Base-by-base conservation (phyloP, 2,113 vertebrate species). In the Poecilia latipinna region DNA sequence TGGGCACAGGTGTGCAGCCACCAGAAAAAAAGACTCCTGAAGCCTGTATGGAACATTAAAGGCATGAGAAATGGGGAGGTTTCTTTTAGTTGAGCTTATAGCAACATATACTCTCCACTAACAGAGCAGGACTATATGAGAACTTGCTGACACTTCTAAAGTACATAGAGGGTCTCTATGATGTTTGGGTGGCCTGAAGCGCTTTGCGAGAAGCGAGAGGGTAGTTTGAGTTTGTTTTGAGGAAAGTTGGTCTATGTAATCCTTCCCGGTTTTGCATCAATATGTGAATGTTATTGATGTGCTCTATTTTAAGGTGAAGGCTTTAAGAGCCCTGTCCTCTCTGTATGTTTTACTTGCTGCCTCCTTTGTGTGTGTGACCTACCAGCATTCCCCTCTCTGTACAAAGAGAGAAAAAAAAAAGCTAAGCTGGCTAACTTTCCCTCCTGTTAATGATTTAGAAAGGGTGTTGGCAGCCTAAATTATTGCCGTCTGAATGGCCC, bases 241-340 rank as follows among this genome's bases (percentile, higher is more conserved):
- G 86, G 78, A 88, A 86, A 88, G 74, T 80, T 65, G 88, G 84
- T 76, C 74, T 85, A 75, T 77, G 82, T 88, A 79, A 71, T 90
- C 86, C 87, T 89, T 83, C 82, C 80, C 83, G 83, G 89, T 87
- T 84, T 82, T 90, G 88, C 86, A 89, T 83, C 88, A 93, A 90
- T 88, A 88, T 70, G 67, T 85, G 79, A 74, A 82, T 85, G 87
- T 91, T 91, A 86, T 91, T 90, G 87, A 90, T 91, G 90, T 90
- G 66, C 82, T 90, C 84, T 91, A 87, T 91, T 92, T 93, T 89
- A 89, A 90, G 88, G 88, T 84, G 85, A 88, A 70, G 80, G 70
- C 83, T 83, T 72, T 86, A 61, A 85, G 88, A 60, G 54, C 67
- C 29, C 51, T 68, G 71, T 26, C 48, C 61, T 77, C 51, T 80